Evolutionary conservation across 1,140 invertebrate species (phyloP), one percentile per base, ranked within the genome.

Genomic region (Atta colombica): DNA sequence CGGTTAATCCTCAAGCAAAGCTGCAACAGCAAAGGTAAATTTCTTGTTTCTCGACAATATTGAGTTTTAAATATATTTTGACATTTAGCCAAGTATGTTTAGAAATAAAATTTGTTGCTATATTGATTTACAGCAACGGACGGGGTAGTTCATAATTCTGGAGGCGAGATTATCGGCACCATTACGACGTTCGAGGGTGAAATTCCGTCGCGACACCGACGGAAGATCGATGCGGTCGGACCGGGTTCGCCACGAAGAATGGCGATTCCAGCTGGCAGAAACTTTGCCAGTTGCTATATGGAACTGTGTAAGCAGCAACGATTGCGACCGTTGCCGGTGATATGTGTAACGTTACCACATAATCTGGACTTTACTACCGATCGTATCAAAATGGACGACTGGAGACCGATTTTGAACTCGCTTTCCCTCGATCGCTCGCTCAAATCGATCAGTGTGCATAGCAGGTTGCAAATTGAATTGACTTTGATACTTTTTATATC

Each of bases 341-440:
- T 95, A 66, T 95, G 94, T 58, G 93, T 95, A 0, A 93, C 91
- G 0, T 45, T 95, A 35, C 95, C 95, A 0, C 90, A 94, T 31
- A 93, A 85, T n/a, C 28, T 97, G 72, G 96, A 97, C 85, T 97
- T 97, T 88, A 96, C 96, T 49, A 96, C 96, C 31, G 97, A 97
- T 92, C 95, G 97, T 31, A 96, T 97, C 21, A 97, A 97, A 91
- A 96, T 96, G 85, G 96, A 96, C 55, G 97, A 97, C 72, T 97
- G 97, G 97, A 95, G 94, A n/a, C 97, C 97, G 0, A 96, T 97
- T 12, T 89, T 97, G 39, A 96, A 96, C 82, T 96, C 97, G 0
- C 88, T 97, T 2, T 96, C 96, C 4, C 95, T 96, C 49, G 97
- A 97, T 91, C 95, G 96, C 25, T 96, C 96, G 80, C 94, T 97